Evolutionary conservation across 2,888 invertebrate genomes (phyloP).

Genomic region (Cremastinae sp.): DNA sequence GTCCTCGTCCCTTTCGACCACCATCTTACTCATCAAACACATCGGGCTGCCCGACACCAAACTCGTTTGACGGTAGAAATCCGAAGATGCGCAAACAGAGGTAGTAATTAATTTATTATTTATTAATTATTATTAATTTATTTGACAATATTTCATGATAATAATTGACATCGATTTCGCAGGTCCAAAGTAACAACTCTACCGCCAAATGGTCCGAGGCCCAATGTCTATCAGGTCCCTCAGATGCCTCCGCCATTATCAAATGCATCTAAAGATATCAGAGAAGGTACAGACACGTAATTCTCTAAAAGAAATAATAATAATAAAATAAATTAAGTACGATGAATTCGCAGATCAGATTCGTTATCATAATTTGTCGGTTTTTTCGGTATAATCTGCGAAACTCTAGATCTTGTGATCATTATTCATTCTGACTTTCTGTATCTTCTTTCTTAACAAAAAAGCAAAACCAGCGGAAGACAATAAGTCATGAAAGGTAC

Average conservation of each 20-base stretch:
- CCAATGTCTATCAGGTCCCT: slow-evolving; percentile 76
- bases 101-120: slow-evolving; percentile 62
- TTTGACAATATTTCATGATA: too few species aligned
- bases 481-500: slow-evolving; percentile 78
- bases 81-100: slow-evolving; percentile 78
- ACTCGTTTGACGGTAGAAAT: slow-evolving; percentile 75
- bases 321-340: neutral
- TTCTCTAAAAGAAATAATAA: slow-evolving; percentile 7
- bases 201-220: slow-evolving; percentile 73
- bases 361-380: slow-evolving; percentile 3
- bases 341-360: slow-evolving; percentile 10
- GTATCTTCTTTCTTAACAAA: slow-evolving; percentile 65
- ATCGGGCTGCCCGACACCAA: slow-evolving; percentile 75
- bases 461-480: slow-evolving; percentile 78
- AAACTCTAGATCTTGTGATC: slow-evolving; percentile 18
- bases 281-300: slow-evolving; percentile 74
- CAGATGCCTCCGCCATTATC: slow-evolving; percentile 75
- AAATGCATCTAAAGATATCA: slow-evolving; percentile 75
- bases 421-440: slow-evolving; percentile 64
- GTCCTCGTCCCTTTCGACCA: slow-evolving; percentile 76
- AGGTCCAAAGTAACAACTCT: slow-evolving; percentile 77
- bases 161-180: too few species aligned
- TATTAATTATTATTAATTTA: neutral
- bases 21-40: slow-evolving; percentile 76
- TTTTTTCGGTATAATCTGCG: slow-evolving; percentile 18